Conservation (phyloP, 2,113 vertebrate genomes). For the Chiloscyllium plagiosum region DNA sequence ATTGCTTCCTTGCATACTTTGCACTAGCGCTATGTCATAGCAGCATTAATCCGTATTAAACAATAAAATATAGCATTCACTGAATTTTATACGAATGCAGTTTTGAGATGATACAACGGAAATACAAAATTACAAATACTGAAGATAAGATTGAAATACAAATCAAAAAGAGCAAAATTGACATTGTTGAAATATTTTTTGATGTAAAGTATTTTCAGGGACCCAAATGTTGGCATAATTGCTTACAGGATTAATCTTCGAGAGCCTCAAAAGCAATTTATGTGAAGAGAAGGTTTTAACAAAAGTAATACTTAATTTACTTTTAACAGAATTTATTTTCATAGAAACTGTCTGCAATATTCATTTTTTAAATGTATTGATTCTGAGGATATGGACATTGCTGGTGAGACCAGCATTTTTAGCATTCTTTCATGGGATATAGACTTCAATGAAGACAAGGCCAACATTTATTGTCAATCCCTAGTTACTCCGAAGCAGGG, state of each 20-base stretch:
- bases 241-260: background rate
- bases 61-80: background rate
- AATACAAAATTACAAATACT: background rate
- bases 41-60: background rate
- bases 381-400: background rate
- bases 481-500: background rate
- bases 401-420: too few species aligned
- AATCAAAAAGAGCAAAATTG: background rate
- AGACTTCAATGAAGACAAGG: background rate
- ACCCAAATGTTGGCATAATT: background rate
- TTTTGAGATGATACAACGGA: background rate
- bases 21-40: background rate
- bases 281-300: background rate
- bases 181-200: background rate
- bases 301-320: too few species aligned
- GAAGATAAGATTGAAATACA: background rate
- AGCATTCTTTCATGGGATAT: background rate
- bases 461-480: background rate
- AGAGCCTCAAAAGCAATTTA: background rate
- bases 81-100: background rate
- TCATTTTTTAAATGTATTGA: background rate
- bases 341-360: background rate
- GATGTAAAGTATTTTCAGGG: background rate
- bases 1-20: background rate
- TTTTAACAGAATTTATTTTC: background rate